These are phyloP conservation scores for Choloepus didactylus DNA, from an alignment of 2,797 vertebrate genomes.

Conservation along the genomic window DNA sequence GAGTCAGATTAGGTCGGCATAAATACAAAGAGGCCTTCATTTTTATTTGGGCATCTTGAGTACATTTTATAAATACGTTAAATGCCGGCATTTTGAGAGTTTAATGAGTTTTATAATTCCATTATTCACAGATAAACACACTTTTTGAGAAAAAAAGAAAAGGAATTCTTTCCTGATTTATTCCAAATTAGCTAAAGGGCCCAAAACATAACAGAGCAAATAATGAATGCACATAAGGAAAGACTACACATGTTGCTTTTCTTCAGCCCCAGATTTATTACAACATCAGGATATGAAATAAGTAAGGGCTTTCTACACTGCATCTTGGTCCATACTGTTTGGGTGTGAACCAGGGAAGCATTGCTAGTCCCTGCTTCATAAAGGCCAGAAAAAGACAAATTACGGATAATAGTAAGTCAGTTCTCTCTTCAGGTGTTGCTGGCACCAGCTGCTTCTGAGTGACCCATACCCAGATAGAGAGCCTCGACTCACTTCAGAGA, in stretches of 20 bases:
- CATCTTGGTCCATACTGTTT: neutral
- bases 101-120: conserved; percentile 75
- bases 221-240: conserved; percentile 67
- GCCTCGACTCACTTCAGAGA: neutral
- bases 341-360: neutral
- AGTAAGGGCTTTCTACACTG: neutral
- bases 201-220: conserved; percentile 72
- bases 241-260: conserved; percentile 19
- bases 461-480: neutral
- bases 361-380: neutral
- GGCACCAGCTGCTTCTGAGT: neutral
- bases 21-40: conserved; percentile 31
- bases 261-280: conserved; percentile 36
- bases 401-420: fast-evolving
- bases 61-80: conserved; percentile 69
- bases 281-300: neutral
- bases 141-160: conserved; percentile 64
- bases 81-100: conserved; percentile 64
- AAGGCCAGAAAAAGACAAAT: neutral
- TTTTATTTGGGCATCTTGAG: conserved; percentile 73
- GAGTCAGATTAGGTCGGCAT: conserved; percentile 60
- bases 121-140: conserved; percentile 60
- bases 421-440: neutral
- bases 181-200: conserved; percentile 69
- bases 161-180: conserved; percentile 77